Conservation (phyloP, 2,797 vertebrate species). For the Emydoidea blandingii region DNA sequence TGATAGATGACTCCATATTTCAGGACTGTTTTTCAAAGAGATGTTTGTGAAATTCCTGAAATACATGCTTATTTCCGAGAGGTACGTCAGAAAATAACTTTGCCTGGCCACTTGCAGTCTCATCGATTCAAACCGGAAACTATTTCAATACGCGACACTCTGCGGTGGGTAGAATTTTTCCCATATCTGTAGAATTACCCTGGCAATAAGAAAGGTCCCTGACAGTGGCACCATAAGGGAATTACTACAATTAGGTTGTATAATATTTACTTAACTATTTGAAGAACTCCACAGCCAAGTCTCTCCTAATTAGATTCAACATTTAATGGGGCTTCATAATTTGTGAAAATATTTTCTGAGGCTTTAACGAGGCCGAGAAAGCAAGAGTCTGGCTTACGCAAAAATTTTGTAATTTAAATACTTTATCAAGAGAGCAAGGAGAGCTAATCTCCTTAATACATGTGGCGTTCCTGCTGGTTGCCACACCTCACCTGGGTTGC, state of each 20-base stretch:
- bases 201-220: neutral
- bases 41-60: rapidly evolving
- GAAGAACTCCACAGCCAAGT: slow-evolving; percentile 64
- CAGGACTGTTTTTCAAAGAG: neutral
- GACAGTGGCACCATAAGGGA: neutral
- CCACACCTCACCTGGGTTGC: neutral
- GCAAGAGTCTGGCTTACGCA: neutral
- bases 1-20: rapidly evolving
- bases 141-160: neutral
- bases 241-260: slow-evolving; percentile 36
- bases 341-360: slow-evolving; percentile 59
- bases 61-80: neutral
- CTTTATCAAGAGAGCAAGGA: neutral
- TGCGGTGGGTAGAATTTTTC: neutral
- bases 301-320: slow-evolving; percentile 69
- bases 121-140: neutral
- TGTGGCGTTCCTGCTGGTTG: rapidly evolving
- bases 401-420: neutral
- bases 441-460: rapidly evolving
- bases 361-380: slow-evolving; percentile 56
- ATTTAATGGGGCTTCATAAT: slow-evolving; percentile 61
- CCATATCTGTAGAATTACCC: neutral
- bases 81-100: rapidly evolving
- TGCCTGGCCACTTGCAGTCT: neutral
- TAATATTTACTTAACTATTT: slow-evolving; percentile 69